phyloP scores from a whole-genome alignment of 2,888 invertebrate species.

The Sinelater perroti region DNA sequence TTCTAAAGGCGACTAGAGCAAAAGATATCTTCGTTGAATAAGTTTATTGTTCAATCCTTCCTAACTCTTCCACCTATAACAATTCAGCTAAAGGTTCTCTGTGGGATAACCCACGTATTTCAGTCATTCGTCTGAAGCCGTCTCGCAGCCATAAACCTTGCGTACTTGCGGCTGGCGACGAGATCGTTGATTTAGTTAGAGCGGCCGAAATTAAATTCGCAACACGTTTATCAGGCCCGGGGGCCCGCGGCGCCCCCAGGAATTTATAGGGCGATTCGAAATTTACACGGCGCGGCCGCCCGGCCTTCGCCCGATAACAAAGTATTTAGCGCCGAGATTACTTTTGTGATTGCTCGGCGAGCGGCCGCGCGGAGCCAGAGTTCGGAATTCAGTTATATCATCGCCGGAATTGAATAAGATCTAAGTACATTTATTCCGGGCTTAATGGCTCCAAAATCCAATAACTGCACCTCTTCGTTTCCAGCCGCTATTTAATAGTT shows the following conservation, averaged over 20 bases:
- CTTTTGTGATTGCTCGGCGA: constrained; percentile 30
- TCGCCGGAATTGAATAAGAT: constrained; percentile 32
- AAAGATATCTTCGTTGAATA: no score
- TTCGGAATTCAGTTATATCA: constrained; percentile 31
- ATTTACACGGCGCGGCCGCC: no score
- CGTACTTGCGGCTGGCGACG: constrained; percentile 28
- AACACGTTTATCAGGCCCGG: constrained; percentile 30
- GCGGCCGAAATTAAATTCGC: constrained; percentile 35
- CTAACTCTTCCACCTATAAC: no score
- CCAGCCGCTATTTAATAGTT: constrained; percentile 47
- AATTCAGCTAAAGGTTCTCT: no score
- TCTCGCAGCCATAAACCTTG: constrained; percentile 19
- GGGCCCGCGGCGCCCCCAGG: constrained; percentile 10
- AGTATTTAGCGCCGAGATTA: constrained; percentile 25
- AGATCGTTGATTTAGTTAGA: constrained; percentile 37
- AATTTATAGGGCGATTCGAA: no score
- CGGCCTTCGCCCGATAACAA: constrained; percentile 7
- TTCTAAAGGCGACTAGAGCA: no score
- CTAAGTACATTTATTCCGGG: constrained; percentile 31
- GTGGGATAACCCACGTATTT: no score
- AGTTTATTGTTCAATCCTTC: no score
- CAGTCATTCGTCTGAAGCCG: constrained; percentile 18
- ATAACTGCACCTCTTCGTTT: constrained; percentile 35
- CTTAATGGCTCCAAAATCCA: constrained; percentile 31
- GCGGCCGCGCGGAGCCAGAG: constrained; percentile 17